Percentiles rank a stretch among this genome's conserved stretches.
Conservation (phyloP, 2,797 vertebrate species). For the Danionella dracula region DNA sequence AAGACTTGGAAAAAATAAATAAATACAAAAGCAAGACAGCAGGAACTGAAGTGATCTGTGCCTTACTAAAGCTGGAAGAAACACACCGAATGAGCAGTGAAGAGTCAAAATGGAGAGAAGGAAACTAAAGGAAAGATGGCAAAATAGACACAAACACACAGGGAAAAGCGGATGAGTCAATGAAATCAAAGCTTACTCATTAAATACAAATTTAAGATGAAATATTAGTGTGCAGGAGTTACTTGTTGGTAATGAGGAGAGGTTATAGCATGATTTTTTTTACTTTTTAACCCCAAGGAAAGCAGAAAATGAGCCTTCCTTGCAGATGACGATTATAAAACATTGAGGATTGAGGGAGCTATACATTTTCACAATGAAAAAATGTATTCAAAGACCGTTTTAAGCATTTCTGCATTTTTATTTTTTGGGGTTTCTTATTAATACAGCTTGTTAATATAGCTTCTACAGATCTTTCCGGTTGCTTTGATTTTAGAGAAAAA, state of each 20-base stretch:
- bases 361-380: no score
- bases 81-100: constrained; percentile 32
- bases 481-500: no score
- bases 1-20: no score
- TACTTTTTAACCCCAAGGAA: background rate
- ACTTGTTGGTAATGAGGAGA: background rate
- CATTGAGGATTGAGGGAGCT: no score
- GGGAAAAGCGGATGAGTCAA: background rate
- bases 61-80: constrained; percentile 32
- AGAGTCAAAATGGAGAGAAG: constrained; percentile 51
- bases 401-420: no score
- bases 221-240: background rate
- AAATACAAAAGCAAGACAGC: no score
- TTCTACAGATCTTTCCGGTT: no score
- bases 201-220: background rate
- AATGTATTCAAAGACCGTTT: no score
- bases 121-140: constrained; percentile 25
- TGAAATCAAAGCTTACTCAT: background rate
- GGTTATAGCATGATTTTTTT: background rate
- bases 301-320: no score
- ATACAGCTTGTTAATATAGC: no score
- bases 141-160: constrained; percentile 6
- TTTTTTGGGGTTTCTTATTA: no score
- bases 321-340: no score
- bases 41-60: constrained; percentile 2